A percentile compares a stretch with the other conserved stretches of the same genome.
phyloP scores from a whole-genome alignment of 2,113 vertebrate genomes.

The Seriola quinqueradiata region DNA sequence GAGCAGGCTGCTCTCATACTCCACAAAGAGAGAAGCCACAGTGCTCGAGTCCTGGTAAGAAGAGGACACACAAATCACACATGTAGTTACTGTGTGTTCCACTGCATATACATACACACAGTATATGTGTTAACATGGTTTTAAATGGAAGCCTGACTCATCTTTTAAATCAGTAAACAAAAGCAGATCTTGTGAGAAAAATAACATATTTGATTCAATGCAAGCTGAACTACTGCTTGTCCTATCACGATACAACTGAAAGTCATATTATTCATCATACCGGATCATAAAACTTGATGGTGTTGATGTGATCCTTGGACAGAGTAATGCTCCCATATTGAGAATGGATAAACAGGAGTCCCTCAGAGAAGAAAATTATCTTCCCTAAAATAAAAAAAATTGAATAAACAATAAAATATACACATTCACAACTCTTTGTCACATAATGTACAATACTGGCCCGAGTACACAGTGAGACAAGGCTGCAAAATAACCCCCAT shows the following conservation, averaged over 20 bases:
- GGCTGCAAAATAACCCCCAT: neutral
- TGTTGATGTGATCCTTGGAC: conserved; percentile 88
- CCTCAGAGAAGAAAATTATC: conserved; percentile 91
- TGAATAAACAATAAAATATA: neutral
- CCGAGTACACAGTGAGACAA: neutral
- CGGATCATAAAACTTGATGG: conserved; percentile 89
- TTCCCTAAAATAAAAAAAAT: conserved; percentile 84
- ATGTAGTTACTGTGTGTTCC: neutral
- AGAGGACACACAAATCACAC: neutral
- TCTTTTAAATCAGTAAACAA: neutral
- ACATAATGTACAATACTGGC: neutral
- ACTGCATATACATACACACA: too few species aligned
- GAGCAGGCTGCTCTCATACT: conserved; percentile 87
- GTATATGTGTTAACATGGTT: neutral
- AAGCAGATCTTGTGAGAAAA: neutral
- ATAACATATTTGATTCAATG: neutral
- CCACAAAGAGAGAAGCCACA: conserved; percentile 89
- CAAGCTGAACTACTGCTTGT: neutral
- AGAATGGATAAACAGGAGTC: conserved; percentile 90
- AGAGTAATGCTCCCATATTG: conserved; percentile 89
- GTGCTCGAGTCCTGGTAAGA: conserved; percentile 87
- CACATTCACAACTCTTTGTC: neutral
- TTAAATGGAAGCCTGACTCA: neutral
- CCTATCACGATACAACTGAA: too few species aligned
- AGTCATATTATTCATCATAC: conserved; percentile 77